phyloP scores from a whole-genome alignment of 2,113 vertebrate genomes.

The Phaethon lepturus region DNA sequence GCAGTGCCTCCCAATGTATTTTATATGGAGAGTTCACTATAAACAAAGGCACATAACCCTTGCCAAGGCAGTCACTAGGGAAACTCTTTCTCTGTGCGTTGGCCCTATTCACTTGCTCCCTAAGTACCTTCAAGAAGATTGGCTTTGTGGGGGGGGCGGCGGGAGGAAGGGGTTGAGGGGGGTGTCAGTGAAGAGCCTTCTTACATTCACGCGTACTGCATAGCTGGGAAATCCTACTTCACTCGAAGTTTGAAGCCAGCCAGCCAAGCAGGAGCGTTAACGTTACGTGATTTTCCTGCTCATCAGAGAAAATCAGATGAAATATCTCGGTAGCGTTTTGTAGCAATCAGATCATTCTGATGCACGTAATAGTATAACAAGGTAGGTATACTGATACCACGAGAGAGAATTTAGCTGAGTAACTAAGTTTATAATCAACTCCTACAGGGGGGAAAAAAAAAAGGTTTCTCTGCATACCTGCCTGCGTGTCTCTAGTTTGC shows the following conservation, averaged over 20 bases:
- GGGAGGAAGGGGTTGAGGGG: background rate
- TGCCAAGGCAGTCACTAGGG: conserved; percentile 52
- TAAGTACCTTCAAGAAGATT: background rate
- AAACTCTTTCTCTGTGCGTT: conserved; percentile 8
- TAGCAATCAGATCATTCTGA: background rate
- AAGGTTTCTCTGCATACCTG: background rate
- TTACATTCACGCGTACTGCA: background rate
- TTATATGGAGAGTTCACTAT: conserved; percentile 45
- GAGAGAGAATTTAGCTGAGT: background rate
- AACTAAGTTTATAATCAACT: background rate
- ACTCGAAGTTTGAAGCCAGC: background rate
- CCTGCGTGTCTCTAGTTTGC: background rate
- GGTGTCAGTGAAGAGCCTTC: background rate
- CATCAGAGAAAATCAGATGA: conserved; percentile 8
- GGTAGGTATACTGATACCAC: background rate
- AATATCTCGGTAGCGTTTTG: background rate
- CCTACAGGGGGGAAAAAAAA: background rate
- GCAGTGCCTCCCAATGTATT: conserved; percentile 56
- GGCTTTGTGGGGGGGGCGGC: background rate
- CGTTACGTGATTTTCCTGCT: background rate
- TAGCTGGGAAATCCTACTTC: background rate
- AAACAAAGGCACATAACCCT: conserved; percentile 57
- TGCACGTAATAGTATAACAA: background rate
- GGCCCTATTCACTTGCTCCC: conserved; percentile 12
- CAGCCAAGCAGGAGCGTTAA: background rate